Base-by-base conservation (phyloP, 2,888 invertebrate genomes). In the Tribolium freemani region DNA sequence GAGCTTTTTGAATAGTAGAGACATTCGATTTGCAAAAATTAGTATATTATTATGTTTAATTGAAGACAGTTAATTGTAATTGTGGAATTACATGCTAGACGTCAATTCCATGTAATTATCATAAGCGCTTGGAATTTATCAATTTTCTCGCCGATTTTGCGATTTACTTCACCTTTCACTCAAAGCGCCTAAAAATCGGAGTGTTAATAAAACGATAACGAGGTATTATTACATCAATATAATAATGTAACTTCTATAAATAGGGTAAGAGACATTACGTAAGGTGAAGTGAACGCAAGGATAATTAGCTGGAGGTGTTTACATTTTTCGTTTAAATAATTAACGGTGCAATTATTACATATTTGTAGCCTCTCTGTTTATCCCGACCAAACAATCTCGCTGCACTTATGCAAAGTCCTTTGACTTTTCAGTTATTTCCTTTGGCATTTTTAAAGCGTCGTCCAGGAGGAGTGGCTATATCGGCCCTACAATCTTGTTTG, bases 401-500 rank as follows among this genome's bases (percentile, higher is more conserved):
- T 26, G 26, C 26, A 26, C 21, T 5, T 9, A 8, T 3, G 26
- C 21, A 4, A 21, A 6, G 4, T 10, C 10, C 13, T 46, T 8
- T 26, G 30, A 10, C 6, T 50, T 50, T 60, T 46, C 45, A 6
- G 10, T n/a, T 20, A 6, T 5, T 48, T 60, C 45, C 13, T 16
- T 48, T 6, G 6, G 13, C n/a, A 26, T 45, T 60, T 61, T 50
- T 61, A 6, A 6, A 56, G 26, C 30, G 30, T 5, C 64, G 20
- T 20, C 10, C 11, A 50, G 44, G 51, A 64, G 64, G 64, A 64
- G 66, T 66, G 66, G 56, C 63, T 9, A 50, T 54, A 64, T 68
- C 68, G 30, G 57, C 68, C 68, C 68, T 68, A 50, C 68, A 57
- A 68, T 68, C 68, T 68, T 30, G 68, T 68, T 68, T 50, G 57